A percentile compares a stretch with the other conserved stretches of the same genome.
These are phyloP conservation scores for Thymelicus lineola DNA, from an alignment of 2,888 invertebrate genomes.

Conservation along the genomic window DNA sequence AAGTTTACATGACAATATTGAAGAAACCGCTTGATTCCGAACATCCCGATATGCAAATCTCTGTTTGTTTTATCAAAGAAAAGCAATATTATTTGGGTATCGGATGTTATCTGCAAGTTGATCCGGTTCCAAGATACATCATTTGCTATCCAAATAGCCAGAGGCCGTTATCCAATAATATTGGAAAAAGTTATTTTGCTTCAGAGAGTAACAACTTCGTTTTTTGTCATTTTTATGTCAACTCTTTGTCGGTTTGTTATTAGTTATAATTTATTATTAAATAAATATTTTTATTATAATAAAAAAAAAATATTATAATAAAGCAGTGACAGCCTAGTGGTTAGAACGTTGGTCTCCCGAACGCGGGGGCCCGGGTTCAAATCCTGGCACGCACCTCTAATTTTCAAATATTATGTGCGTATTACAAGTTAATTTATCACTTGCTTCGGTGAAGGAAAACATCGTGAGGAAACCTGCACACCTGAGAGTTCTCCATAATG, in stretches of 20 bases:
- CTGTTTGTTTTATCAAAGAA: constrained; percentile 78
- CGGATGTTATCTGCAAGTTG: constrained; percentile 71
- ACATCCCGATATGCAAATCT: constrained; percentile 80
- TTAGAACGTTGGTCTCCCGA: too few species aligned
- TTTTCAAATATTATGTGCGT: too few species aligned
- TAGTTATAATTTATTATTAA: too few species aligned
- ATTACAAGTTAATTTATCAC: too few species aligned
- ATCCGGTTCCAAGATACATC: constrained; percentile 70
- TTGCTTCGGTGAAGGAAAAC: too few species aligned
- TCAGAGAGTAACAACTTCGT: constrained; percentile 1
- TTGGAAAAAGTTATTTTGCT: constrained; percentile 11
- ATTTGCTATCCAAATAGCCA: constrained; percentile 81
- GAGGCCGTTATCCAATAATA: constrained; percentile 48
- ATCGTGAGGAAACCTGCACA: too few species aligned
- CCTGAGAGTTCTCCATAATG: too few species aligned
- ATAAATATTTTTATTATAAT: too few species aligned
- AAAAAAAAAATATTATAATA: too few species aligned
- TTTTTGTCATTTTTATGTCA: not conserved
- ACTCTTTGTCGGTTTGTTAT: not conserved
- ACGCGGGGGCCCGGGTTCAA: too few species aligned
- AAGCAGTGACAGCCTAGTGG: too few species aligned
- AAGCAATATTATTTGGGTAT: constrained; percentile 74
- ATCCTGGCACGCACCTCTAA: too few species aligned
- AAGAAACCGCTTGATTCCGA: constrained; percentile 62
- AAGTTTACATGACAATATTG: constrained; percentile 52